These are phyloP conservation scores for Hyla sarda DNA, from an alignment of 2,113 vertebrate species.

Conservation along the genomic window DNA sequence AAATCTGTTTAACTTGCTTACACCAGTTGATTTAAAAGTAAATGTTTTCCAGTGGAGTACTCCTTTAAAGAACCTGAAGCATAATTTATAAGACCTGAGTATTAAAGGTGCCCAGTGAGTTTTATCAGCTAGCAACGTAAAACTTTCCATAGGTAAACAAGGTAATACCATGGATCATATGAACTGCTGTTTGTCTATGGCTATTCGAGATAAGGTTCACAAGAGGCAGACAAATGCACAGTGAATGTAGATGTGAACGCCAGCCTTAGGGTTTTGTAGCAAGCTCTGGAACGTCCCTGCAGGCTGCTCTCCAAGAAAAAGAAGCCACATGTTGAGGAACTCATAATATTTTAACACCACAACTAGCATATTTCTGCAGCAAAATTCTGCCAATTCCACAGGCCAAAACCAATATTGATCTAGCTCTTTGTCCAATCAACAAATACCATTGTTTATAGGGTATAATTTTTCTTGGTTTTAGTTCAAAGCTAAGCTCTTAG, in stretches of 20 bases:
- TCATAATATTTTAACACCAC: conserved; percentile 90
- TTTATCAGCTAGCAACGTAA: background rate
- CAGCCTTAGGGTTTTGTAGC: conserved; percentile 78
- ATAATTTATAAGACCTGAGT: too few relatives aligned
- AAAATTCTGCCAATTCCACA: conserved; percentile 71
- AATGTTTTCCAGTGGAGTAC: too few relatives aligned
- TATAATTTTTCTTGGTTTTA: conserved; percentile 92
- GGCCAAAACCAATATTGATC: conserved; percentile 88
- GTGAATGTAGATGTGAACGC: conserved; percentile 54
- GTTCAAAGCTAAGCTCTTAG: conserved; percentile 87
- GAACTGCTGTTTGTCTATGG: background rate
- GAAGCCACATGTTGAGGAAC: conserved; percentile 84
- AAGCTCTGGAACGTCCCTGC: conserved; percentile 78
- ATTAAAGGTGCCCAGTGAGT: background rate
- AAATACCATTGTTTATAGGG: conserved; percentile 95
- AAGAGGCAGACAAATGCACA: background rate
- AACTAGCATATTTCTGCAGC: conserved; percentile 79
- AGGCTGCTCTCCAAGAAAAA: conserved; percentile 79
- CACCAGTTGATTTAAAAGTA: too few relatives aligned
- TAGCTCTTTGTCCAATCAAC: conserved; percentile 86
- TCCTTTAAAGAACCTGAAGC: too few relatives aligned
- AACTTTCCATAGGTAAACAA: background rate
- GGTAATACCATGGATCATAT: background rate
- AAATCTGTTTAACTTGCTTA: too few relatives aligned
- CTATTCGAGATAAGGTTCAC: conserved; percentile 1